These are phyloP conservation scores for Acanthosepion lycidas DNA, from an alignment of 2,888 invertebrate species.

Conservation along the genomic window DNA sequence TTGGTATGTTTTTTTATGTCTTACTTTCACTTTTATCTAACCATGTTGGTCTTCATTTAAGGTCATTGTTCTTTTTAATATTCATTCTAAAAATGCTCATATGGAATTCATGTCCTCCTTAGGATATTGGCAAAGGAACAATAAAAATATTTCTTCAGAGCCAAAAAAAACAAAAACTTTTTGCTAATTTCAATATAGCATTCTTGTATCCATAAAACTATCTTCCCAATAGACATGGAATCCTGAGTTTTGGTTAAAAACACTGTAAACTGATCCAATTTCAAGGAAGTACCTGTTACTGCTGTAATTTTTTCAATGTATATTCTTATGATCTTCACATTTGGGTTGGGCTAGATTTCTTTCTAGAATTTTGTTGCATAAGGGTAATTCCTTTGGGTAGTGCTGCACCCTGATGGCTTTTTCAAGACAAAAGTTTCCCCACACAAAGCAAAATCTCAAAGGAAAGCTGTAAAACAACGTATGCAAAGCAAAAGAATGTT, in stretches of 20 bases:
- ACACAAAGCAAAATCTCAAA: neutral
- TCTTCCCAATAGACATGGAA: neutral
- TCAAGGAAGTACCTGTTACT: constrained; percentile 22
- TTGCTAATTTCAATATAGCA: neutral
- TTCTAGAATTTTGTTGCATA: neutral
- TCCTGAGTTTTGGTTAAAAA: neutral
- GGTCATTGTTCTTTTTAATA: too few species aligned
- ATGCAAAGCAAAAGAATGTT: neutral
- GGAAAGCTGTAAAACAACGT: neutral
- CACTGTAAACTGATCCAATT: neutral
- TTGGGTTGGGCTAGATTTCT: neutral
- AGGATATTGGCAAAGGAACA: neutral
- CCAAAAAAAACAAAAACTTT: neutral
- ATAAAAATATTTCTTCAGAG: neutral
- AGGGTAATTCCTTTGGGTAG: constrained; percentile 8
- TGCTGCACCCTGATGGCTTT: constrained; percentile 7
- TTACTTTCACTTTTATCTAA: too few species aligned
- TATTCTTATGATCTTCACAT: neutral
- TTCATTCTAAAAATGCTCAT: too few species aligned
- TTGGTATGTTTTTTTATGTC: too few species aligned
- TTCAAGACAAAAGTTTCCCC: neutral
- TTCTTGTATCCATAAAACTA: neutral
- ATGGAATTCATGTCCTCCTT: too few species aligned
- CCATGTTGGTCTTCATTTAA: too few species aligned
- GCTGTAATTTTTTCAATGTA: neutral